Conservation (phyloP, 2,113 vertebrate genomes). For the Megaceryle maxima region DNA sequence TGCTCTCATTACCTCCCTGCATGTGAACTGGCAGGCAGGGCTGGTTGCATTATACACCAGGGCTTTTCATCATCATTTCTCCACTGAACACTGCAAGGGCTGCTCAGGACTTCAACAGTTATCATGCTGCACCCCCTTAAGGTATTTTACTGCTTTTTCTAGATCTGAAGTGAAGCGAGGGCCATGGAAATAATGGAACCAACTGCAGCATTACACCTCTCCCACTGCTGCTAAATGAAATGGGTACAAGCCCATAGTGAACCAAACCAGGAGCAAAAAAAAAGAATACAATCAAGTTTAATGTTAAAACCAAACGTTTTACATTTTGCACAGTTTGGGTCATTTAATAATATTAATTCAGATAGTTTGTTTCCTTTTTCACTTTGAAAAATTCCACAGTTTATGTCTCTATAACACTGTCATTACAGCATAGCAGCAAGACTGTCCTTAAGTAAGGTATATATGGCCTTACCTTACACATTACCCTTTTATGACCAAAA, state of each 20-base stretch:
- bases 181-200: background rate
- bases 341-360: background rate
- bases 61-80: background rate
- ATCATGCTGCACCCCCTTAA: background rate
- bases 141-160: background rate
- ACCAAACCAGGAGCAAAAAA: background rate
- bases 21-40: fast-evolving
- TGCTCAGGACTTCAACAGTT: background rate
- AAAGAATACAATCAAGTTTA: background rate
- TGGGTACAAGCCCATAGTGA: background rate
- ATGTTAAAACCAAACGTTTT: background rate
- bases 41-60: background rate
- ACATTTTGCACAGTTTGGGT: background rate
- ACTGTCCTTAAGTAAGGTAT: background rate
- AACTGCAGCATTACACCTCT: background rate
- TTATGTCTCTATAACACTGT: background rate
- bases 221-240: background rate
- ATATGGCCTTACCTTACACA: background rate
- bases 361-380: background rate
- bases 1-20: background rate
- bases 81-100: background rate
- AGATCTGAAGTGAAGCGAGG: background rate
- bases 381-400: background rate
- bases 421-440: background rate
- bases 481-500: background rate